Conservation (phyloP, 2,797 vertebrate genomes). For the Rhinoraja longicauda region DNA sequence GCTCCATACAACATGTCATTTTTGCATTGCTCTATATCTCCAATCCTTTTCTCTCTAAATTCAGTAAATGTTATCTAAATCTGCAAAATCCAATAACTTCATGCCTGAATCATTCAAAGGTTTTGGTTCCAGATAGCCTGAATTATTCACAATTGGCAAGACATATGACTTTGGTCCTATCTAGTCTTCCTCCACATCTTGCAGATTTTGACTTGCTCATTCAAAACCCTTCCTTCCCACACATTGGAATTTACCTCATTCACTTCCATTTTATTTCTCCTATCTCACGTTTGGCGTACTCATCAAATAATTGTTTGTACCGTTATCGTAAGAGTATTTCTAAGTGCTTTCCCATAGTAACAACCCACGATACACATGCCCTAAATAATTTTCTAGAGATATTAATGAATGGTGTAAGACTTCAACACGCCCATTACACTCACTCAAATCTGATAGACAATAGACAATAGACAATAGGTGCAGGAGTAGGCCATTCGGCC, state of each 20-base stretch:
- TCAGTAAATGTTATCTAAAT: not conserved
- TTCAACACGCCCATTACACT: not conserved
- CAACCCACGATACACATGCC: not conserved
- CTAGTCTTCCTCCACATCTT: not conserved
- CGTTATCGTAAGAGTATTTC: too few relatives aligned
- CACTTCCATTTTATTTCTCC: too few relatives aligned
- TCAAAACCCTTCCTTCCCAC: too few relatives aligned
- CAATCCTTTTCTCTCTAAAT: not conserved
- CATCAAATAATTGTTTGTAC: too few relatives aligned
- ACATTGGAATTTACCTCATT: too few relatives aligned
- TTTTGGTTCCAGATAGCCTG: too few relatives aligned
- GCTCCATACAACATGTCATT: not conserved
- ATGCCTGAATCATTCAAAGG: not conserved
- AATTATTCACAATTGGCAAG: too few relatives aligned
- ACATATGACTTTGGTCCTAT: not conserved
- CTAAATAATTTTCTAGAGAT: not conserved
- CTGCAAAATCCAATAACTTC: not conserved
- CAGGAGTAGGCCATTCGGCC: too few relatives aligned
- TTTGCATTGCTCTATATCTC: not conserved
- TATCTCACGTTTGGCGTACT: too few relatives aligned
- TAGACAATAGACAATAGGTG: too few relatives aligned
- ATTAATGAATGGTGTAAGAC: not conserved
- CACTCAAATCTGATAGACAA: too few relatives aligned
- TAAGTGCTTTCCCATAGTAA: not conserved
- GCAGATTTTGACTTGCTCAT: not conserved